These are phyloP conservation scores for Lasioglossum pauxillum DNA, from an alignment of 2,888 invertebrate species.

Conservation along the genomic window DNA sequence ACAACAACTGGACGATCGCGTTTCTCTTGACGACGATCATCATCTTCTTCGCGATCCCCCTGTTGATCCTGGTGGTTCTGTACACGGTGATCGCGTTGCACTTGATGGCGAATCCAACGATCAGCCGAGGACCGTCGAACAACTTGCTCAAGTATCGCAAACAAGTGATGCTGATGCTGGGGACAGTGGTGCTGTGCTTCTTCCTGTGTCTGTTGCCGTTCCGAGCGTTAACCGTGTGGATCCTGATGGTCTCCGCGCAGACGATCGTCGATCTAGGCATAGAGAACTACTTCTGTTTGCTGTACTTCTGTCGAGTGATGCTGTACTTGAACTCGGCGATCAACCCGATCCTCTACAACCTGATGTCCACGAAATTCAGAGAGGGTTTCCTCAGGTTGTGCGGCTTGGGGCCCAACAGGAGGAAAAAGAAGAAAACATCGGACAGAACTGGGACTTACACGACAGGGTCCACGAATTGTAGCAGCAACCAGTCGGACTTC, in stretches of 20 bases:
- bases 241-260: constrained; percentile 91
- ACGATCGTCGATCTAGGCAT: constrained; percentile 89
- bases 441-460: constrained; percentile 75
- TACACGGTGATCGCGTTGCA: constrained; percentile 95
- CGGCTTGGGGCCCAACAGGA: constrained; percentile 80
- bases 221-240: constrained; percentile 94
- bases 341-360: constrained; percentile 95
- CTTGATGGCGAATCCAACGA: constrained; percentile 91
- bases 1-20: constrained; percentile 90
- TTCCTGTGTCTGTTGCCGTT: constrained; percentile 96
- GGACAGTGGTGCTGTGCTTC: constrained; percentile 95
- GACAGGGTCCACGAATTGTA: constrained; percentile 79
- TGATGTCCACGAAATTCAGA: constrained; percentile 96
- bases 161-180: constrained; percentile 94
- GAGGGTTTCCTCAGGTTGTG: constrained; percentile 91
- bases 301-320: constrained; percentile 95
- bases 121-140: constrained; percentile 87
- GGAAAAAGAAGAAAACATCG: constrained; percentile 69
- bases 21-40: constrained; percentile 93
- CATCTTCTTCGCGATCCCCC: constrained; percentile 93
- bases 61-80: constrained; percentile 91
- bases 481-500: constrained; percentile 83
- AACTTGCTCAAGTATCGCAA: constrained; percentile 90
- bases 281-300: constrained; percentile 92
- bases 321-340: constrained; percentile 95